These are phyloP conservation scores for Marisa cornuarietis DNA, from an alignment of 1,140 invertebrate genomes.

Conservation along the genomic window DNA sequence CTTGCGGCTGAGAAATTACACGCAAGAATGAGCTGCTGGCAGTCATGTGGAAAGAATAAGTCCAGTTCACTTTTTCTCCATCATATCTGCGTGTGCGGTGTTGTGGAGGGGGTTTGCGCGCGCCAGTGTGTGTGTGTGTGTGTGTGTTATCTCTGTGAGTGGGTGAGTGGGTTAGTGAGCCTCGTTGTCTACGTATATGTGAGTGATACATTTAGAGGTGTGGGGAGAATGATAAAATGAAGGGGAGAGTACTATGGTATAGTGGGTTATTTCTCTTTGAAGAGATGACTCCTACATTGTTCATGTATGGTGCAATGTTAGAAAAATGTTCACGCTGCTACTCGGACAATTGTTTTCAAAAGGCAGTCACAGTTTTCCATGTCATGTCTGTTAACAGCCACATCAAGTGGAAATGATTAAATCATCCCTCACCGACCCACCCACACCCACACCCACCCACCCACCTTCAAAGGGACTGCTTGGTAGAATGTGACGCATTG, in stretches of 20 bases:
- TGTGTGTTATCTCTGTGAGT: neutral
- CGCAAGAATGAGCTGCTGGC: no score
- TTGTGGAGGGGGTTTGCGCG: neutral
- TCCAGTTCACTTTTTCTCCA: no score
- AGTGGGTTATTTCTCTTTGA: neutral
- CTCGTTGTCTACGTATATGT: neutral
- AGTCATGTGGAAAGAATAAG: no score
- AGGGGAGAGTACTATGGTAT: neutral
- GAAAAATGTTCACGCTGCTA: no score
- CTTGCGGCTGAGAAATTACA: no score
- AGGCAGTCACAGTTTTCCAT: neutral
- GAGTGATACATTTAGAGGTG: neutral
- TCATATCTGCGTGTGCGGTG: slow-evolving; percentile 9
- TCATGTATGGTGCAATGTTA: neutral
- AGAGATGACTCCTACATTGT: neutral
- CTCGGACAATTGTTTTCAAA: no score
- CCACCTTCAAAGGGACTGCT: neutral
- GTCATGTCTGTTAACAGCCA: no score
- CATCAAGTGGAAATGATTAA: no score
- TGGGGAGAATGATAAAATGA: neutral
- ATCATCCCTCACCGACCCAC: no score
- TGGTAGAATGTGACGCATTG: no score
- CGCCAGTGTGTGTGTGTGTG: neutral
- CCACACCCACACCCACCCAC: no score
- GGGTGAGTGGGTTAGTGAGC: neutral